These are phyloP conservation scores for Megalopta genalis DNA, from an alignment of 1,140 invertebrate genomes.

Conservation along the genomic window DNA sequence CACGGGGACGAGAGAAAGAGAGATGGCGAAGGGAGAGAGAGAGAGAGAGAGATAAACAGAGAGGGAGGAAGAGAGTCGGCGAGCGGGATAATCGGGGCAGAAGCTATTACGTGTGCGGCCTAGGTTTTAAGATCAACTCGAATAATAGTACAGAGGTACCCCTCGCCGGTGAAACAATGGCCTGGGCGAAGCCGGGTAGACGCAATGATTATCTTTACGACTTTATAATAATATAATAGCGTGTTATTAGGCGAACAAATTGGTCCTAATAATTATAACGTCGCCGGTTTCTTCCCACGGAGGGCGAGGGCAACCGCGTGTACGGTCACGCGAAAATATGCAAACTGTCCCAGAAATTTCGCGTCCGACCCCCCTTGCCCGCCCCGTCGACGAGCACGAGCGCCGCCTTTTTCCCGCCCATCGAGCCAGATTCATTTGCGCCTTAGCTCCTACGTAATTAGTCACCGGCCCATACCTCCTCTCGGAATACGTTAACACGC, in stretches of 20 bases:
- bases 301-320: not conserved
- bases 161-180: constrained; percentile 36
- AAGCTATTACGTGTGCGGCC: constrained; percentile 11
- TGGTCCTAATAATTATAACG: constrained; percentile 42
- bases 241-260: constrained; percentile 47
- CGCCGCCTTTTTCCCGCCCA: constrained; percentile 31
- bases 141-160: constrained; percentile 2
- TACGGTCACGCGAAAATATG: constrained; percentile 48
- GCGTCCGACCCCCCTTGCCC: constrained; percentile 1
- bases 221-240: constrained; percentile 43
- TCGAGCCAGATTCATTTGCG: constrained; percentile 24
- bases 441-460: constrained; percentile 27
- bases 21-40: no score
- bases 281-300: constrained; percentile 35
- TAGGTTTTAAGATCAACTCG: constrained; percentile 10
- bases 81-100: constrained; percentile 9
- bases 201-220: constrained; percentile 48
- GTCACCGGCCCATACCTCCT: not conserved
- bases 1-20: not conserved
- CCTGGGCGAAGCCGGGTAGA: constrained; percentile 33
- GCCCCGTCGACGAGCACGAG: constrained; percentile 14
- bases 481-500: not conserved
- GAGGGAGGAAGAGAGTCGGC: not conserved
- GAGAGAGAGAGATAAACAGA: no score
- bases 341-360: constrained; percentile 46